These are phyloP conservation scores for Lumbricus terrestris DNA, from an alignment of 2,888 invertebrate genomes.

Conservation along the genomic window DNA sequence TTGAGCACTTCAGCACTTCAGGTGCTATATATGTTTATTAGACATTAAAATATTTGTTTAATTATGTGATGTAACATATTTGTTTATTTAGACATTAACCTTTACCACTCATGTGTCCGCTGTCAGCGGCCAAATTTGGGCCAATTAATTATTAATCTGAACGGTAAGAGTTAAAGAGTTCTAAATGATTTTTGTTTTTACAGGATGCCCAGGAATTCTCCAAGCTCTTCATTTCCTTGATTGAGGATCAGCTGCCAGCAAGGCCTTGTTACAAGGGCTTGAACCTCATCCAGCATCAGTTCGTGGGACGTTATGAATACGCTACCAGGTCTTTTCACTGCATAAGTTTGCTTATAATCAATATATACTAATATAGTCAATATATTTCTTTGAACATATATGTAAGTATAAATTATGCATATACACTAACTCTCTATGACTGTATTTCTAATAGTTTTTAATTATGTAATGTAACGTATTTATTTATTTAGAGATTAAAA, in stretches of 20 bases:
- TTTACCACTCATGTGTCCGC: too few species aligned
- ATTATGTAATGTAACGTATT: background rate
- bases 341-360: background rate
- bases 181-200: background rate
- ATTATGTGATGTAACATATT: background rate
- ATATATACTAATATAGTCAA: too few species aligned
- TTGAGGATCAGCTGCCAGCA: constrained; percentile 61
- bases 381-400: too few species aligned
- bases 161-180: too few species aligned
- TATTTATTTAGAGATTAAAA: background rate
- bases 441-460: too few species aligned
- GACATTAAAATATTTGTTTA: background rate
- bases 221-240: constrained; percentile 65
- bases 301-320: constrained; percentile 62
- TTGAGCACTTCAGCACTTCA: background rate
- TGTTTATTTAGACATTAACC: background rate
- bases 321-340: constrained; percentile 56
- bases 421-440: too few species aligned
- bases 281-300: constrained; percentile 45
- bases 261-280: constrained; percentile 47
- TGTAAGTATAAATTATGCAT: too few species aligned
- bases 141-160: too few species aligned
- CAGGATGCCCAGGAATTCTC: constrained; percentile 70
- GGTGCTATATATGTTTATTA: background rate
- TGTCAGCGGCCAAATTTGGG: too few species aligned